phyloP scores from a whole-genome alignment of 2,797 vertebrate genomes.

The Microctenopoma lineatum region DNA sequence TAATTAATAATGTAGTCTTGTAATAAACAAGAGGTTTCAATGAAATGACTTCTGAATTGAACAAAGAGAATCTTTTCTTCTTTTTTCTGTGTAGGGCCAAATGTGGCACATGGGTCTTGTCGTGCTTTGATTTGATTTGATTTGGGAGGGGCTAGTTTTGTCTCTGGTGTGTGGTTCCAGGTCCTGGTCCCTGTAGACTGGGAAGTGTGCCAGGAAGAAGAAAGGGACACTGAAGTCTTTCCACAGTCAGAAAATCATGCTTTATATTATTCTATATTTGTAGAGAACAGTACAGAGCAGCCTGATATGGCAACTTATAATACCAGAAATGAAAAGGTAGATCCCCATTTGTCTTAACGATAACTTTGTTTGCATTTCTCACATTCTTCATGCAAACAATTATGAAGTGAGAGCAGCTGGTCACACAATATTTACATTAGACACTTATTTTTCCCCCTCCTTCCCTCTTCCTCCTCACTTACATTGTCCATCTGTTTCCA shows the following conservation, averaged over 20 bases:
- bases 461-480: conserved; percentile 74
- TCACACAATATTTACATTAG: conserved; percentile 52
- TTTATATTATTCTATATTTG: conserved; percentile 1
- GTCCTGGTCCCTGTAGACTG: conserved; percentile 22
- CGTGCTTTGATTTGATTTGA: conserved; percentile 21
- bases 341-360: conserved; percentile 11
- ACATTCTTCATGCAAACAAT: conserved; percentile 38
- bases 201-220: conserved; percentile 38
- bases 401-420: conserved; percentile 38
- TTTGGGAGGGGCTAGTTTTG: conserved; percentile 26
- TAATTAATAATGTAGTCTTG: background rate
- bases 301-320: background rate
- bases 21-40: conserved; percentile 16
- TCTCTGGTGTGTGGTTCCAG: conserved; percentile 14
- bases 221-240: conserved; percentile 29
- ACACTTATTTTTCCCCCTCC: conserved; percentile 26
- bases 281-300: background rate
- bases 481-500: conserved; percentile 99
- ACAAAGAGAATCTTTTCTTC: conserved; percentile 23
- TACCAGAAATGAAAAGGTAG: background rate
- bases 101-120: conserved; percentile 40
- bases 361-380: conserved; percentile 42
- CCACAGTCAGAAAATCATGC: conserved; percentile 3
- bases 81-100: conserved; percentile 27
- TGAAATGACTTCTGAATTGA: conserved; percentile 39